Conservation (phyloP, 53 echinoderm and acorn worm genomes). For the Temnopleurus reevesii region DNA sequence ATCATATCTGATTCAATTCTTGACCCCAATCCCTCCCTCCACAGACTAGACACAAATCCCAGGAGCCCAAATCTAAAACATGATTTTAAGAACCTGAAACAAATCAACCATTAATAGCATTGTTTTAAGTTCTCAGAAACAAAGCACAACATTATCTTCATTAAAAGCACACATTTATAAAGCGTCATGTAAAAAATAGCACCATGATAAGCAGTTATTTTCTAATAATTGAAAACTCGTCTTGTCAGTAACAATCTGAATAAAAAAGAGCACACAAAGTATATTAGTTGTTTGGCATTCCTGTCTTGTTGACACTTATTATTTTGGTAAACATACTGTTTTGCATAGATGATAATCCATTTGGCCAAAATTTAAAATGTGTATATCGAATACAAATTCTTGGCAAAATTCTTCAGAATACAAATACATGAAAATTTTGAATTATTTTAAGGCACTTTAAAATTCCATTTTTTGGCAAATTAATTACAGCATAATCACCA, state of each 20-base stretch:
- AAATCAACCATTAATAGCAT: neutral
- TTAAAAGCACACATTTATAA: neutral
- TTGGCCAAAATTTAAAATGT: neutral
- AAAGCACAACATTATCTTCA: neutral
- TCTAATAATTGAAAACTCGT: neutral
- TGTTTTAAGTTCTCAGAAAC: neutral
- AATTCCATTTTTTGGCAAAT: neutral
- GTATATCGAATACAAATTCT: neutral
- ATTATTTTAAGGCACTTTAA: neutral
- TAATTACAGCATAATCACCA: neutral
- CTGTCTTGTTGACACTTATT: neutral
- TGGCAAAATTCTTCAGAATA: neutral
- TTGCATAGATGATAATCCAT: neutral
- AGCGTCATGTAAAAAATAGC: neutral
- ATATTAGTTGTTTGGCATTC: neutral
- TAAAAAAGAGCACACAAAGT: neutral
- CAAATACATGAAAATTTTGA: neutral
- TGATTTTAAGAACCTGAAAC: neutral
- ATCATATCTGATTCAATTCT: too few species aligned
- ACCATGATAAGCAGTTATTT: neutral
- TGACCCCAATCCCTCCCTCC: too few species aligned
- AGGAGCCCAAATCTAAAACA: neutral
- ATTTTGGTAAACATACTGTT: neutral
- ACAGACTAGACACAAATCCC: neutral
- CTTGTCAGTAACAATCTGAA: neutral